Evolutionary conservation across 2,797 vertebrate genomes (phyloP).

Genomic region (Coregonus sp.): DNA sequence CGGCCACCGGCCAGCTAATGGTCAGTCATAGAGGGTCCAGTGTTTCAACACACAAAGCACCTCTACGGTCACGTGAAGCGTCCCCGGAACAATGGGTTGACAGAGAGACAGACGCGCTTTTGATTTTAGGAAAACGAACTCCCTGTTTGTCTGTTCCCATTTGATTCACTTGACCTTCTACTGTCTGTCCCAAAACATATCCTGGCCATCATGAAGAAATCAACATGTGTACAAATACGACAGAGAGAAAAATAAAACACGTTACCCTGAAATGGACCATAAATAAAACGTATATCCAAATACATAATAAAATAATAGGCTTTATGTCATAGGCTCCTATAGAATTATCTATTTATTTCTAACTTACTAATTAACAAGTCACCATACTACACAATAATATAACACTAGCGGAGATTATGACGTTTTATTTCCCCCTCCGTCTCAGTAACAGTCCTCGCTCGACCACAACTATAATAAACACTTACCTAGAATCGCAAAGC

Average conservation of each 20-base stretch:
- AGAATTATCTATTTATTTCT: too few relatives aligned
- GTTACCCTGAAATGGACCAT: too few relatives aligned
- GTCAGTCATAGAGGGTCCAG: conserved; percentile 46
- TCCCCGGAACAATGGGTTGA: conserved; percentile 51
- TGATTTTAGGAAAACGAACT: conserved; percentile 17
- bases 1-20: conserved; percentile 4
- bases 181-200: background rate
- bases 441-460: too few relatives aligned
- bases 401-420: conserved; percentile 1
- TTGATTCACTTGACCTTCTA: conserved; percentile 6
- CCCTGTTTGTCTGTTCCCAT: conserved; percentile 1
- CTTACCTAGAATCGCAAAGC: conserved; percentile 66
- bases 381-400: too few relatives aligned
- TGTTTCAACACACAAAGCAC: conserved; percentile 43
- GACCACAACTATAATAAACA: conserved; percentile 27
- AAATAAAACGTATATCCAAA: too few relatives aligned
- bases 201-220: background rate
- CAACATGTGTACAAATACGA: too few relatives aligned
- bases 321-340: too few relatives aligned
- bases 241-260: too few relatives aligned
- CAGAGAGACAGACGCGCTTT: conserved; percentile 22
- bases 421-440: conserved; percentile 5
- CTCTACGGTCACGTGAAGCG: conserved; percentile 57
- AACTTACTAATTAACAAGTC: too few relatives aligned
- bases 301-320: too few relatives aligned